phyloP scores from a whole-genome alignment of 1,140 invertebrate genomes.

The Lutraria rhynchaena region DNA sequence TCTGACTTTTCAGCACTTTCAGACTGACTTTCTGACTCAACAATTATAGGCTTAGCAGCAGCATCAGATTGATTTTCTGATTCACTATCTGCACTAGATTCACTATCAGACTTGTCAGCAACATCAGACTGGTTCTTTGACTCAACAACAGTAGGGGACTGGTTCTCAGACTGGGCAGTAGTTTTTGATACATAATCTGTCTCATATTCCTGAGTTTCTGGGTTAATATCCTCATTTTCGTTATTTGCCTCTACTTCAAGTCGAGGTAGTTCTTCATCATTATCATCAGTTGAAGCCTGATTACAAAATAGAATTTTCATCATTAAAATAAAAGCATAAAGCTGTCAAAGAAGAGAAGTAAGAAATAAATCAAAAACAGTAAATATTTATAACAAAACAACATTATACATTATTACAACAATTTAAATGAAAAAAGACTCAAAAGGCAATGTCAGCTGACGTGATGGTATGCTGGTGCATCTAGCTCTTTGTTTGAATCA shows the following conservation, averaged over 20 bases:
- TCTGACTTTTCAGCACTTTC: background rate
- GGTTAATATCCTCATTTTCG: slow-evolving; percentile 14
- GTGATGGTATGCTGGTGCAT: too few relatives aligned
- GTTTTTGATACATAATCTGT: slow-evolving; percentile 34
- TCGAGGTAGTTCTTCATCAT: slow-evolving; percentile 12
- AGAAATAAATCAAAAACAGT: too few relatives aligned
- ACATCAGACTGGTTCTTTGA: background rate
- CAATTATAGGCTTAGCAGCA: background rate
- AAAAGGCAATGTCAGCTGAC: too few relatives aligned
- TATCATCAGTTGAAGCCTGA: background rate
- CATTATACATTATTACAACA: too few relatives aligned
- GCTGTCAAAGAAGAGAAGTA: too few relatives aligned
- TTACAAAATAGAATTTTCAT: too few relatives aligned
- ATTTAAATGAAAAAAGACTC: too few relatives aligned
- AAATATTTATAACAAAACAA: too few relatives aligned
- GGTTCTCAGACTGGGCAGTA: slow-evolving; percentile 5
- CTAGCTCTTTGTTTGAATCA: too few relatives aligned
- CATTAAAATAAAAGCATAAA: too few relatives aligned
- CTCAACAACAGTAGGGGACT: slow-evolving; percentile 1
- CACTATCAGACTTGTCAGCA: background rate
- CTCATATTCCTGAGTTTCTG: slow-evolving; percentile 49
- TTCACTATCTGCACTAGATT: background rate
- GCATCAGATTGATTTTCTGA: background rate
- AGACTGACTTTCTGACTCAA: background rate
- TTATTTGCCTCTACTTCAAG: slow-evolving; percentile 42